Evolutionary conservation across 1,140 invertebrate genomes (phyloP), one percentile per base, ranked within the genome.

Genomic region (Euschistus heros): DNA sequence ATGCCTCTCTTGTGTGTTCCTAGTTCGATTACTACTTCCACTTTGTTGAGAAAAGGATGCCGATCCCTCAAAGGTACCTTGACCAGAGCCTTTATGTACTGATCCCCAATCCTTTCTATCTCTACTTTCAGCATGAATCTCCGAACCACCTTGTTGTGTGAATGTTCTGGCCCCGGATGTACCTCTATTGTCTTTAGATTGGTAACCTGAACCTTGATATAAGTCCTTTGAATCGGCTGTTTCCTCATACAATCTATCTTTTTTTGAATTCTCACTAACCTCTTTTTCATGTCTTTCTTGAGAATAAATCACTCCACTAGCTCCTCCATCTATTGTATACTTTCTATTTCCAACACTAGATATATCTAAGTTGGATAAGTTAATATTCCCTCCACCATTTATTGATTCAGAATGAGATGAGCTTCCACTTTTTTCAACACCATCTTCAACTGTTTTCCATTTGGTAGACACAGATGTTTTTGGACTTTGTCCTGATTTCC

Each of bases 231-330:
- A 30, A 5, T 30, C 30, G 8, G 8, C 44, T 30, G 44, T 26
- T 27, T 26, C 62, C 22, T 15, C 15, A 26, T 44, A 46, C 3
- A 26, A n/a, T 27, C 37, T 30, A 54, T 64, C 60, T 13, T 59
- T 42, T 57, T 37, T 37, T 8, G 65, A 63, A 54, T 68, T 68
- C 67, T 68, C 71, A 15, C 67, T 68, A 4, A 66, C 68, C 59
- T 69, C 70, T 1, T 26, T 57, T 22, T 47, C 54, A 65, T 63
- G 50, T 14, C 63, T 66, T 54, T 68, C 68, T 44, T 66, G 54
- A 44, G 54, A 62, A 54, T 64, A 66, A 60, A 30, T 37, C 2
- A 15, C 54, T 26, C n/a, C 54, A 26, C 10, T 24, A 59, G 62
- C n/a, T 64, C 57, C 24, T 26, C 54, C 54, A 50, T 6, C 10